Percentiles rank a stretch among this genome's conserved stretches.
Conservation (phyloP, 2,888 invertebrate species). For the Xylota sylvarum region DNA sequence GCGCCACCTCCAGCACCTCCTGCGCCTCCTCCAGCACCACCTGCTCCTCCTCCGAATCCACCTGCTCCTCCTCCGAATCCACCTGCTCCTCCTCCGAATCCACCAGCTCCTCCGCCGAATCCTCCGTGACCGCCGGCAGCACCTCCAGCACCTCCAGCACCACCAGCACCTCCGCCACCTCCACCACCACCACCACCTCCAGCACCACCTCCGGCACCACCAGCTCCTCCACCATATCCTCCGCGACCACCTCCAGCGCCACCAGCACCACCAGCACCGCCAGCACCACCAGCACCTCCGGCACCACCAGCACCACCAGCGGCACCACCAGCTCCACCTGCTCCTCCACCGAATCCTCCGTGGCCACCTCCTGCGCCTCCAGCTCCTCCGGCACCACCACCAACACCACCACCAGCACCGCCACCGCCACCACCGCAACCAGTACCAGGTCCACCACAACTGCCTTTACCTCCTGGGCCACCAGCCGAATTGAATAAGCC, state of each 20-base stretch:
- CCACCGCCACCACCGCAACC: constrained; percentile 70
- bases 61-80: constrained; percentile 7
- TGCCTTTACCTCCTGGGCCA: constrained; percentile 54
- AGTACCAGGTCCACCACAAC: constrained; percentile 64
- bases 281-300: constrained; percentile 55
- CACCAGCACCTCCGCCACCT: constrained; percentile 25
- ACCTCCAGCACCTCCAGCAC: constrained; percentile 24
- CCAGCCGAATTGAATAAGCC: constrained; percentile 30
- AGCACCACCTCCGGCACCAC: constrained; percentile 6
- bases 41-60: constrained; percentile 38
- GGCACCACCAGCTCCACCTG: constrained; percentile 10
- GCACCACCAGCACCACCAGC: constrained; percentile 65
- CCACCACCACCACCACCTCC: constrained; percentile 5
- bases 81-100: constrained; percentile 50
- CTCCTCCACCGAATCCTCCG: constrained; percentile 12
- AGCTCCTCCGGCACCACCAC: constrained; percentile 55
- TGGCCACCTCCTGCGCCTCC: constrained; percentile 55
- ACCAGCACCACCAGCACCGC: constrained; percentile 17
- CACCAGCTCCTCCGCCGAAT: too few relatives aligned
- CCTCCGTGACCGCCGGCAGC: constrained; percentile 53
- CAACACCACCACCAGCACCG: constrained; percentile 68
- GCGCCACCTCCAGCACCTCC: constrained; percentile 3
- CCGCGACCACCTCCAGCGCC: constrained; percentile 16
- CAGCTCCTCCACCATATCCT: neutral
- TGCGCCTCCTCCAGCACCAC: constrained; percentile 13